phyloP scores from a whole-genome alignment of 30 jellyfish, hydroid and myxozoan species.

The Pseudorhiza aurosa region DNA sequence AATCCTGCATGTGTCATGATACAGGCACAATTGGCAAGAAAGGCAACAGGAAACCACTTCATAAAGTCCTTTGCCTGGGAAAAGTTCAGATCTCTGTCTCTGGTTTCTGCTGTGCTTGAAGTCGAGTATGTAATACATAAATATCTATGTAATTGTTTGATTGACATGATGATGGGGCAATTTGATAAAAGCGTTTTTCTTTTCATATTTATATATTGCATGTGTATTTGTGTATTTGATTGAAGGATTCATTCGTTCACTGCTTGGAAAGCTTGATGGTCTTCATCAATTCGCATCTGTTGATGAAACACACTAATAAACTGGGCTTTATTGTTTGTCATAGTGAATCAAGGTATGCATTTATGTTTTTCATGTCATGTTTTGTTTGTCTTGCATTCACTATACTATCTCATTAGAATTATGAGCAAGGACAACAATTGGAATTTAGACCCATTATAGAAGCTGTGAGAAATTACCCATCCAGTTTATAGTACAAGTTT shows the following conservation, averaged over 20 bases:
- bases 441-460: not conserved
- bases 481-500: not conserved
- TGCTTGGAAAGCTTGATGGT: slow-evolving; percentile 87
- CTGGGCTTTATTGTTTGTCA: slow-evolving; percentile 83
- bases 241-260: slow-evolving; percentile 51
- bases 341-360: slow-evolving; percentile 56
- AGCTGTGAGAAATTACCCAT: not conserved
- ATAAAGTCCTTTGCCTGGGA: too few relatives aligned
- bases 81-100: too few relatives aligned
- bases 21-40: too few relatives aligned
- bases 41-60: too few relatives aligned
- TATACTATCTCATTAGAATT: too few relatives aligned
- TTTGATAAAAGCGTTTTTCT: too few relatives aligned
- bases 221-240: not conserved
- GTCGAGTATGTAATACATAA: too few relatives aligned
- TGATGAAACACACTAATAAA: slow-evolving; percentile 84
- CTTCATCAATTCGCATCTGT: slow-evolving; percentile 83
- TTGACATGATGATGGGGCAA: not conserved
- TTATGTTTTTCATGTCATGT: too few relatives aligned
- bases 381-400: too few relatives aligned
- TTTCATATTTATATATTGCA: not conserved
- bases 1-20: too few relatives aligned
- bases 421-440: too few relatives aligned
- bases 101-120: too few relatives aligned
- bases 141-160: not conserved